Base-by-base conservation (phyloP, 2,113 vertebrate species). In the Saccopteryx bilineata region DNA sequence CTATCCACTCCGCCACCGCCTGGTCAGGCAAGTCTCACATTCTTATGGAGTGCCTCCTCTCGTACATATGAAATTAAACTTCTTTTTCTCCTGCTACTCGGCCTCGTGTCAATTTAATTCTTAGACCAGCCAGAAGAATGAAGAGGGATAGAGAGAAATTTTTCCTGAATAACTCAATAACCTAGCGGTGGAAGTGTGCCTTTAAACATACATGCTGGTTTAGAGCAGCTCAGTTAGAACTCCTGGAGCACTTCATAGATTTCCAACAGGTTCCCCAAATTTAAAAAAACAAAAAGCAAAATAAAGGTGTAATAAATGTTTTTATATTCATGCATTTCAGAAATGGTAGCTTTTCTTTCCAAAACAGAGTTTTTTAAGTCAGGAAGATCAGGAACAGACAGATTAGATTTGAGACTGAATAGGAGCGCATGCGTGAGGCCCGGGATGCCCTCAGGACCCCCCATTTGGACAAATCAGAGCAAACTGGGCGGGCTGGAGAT, bases 311-410 rank as follows among this genome's bases (percentile, higher is more conserved):
- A 84, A 94, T 4, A n/a, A 50, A 63, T 72, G 33, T 6, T 48
- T 87, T 90, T 56, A 12, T 58, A 68, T 19, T 21, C 50, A 3
- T 15, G 15, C 54, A 17, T 68, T 90, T 96, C 92, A 58, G 46
- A 95, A 87, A 65, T 19, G 71, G 11, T 24, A 76, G 23, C 28
- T 76, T 52, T 94, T 54, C 1, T 83, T 93, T 79, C n/a, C 89
- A 17, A 28, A 78, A 82, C 50, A 91, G 56, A 68, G 26, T 7
- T 23, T 7, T 23, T 74, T 61, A 39, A 46, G 76, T 85, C 74
- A 86, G 48, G 18, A 17, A 33, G 68, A 28, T 54, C 31, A 58
- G 21, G 31, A 48, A 5, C 31, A 76, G 24, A 61, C 5, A 66
- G 46, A 52, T 9, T 56, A 14, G 17, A 63, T 31, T 54, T 48